A percentile compares a stretch with the other conserved stretches of the same genome.
Conservation (phyloP, 2,797 vertebrate genomes). For the Spea hammondii region DNA sequence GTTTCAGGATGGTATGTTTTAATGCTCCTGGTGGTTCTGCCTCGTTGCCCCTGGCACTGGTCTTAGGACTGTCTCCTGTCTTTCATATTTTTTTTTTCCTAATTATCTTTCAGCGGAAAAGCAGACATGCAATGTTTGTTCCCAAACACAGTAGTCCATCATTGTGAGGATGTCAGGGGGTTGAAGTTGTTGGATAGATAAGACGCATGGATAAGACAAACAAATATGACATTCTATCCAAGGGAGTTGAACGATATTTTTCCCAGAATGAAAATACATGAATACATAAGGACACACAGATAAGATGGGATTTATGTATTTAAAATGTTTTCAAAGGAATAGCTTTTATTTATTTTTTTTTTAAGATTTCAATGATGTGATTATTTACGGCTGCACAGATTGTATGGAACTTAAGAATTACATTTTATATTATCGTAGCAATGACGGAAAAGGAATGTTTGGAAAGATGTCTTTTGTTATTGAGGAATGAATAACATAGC, state of each 20-base stretch:
- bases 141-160: slow-evolving; percentile 26
- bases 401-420: too few relatives aligned
- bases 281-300: too few relatives aligned
- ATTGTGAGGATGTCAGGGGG: slow-evolving; percentile 16
- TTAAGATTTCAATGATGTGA: too few relatives aligned
- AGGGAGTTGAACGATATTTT: slow-evolving; percentile 2
- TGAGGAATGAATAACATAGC: too few relatives aligned
- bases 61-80: slow-evolving; percentile 22
- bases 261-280: background rate
- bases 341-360: too few relatives aligned
- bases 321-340: too few relatives aligned
- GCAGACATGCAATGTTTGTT: slow-evolving; percentile 18
- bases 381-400: too few relatives aligned
- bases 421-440: too few relatives aligned
- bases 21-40: slow-evolving; percentile 43
- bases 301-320: too few relatives aligned
- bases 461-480: too few relatives aligned
- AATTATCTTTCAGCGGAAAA: slow-evolving; percentile 27
- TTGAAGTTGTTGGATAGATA: slow-evolving; percentile 14
- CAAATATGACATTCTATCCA: slow-evolving; percentile 21
- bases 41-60: slow-evolving; percentile 27
- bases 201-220: slow-evolving; percentile 14
- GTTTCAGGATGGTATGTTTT: slow-evolving; percentile 44
- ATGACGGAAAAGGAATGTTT: too few relatives aligned
- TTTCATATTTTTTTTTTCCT: slow-evolving; percentile 18